Percentiles rank a stretch among this genome's conserved stretches.
Evolutionary conservation across 2,113 vertebrate genomes (phyloP).

Genomic region (Electrona antarctica): DNA sequence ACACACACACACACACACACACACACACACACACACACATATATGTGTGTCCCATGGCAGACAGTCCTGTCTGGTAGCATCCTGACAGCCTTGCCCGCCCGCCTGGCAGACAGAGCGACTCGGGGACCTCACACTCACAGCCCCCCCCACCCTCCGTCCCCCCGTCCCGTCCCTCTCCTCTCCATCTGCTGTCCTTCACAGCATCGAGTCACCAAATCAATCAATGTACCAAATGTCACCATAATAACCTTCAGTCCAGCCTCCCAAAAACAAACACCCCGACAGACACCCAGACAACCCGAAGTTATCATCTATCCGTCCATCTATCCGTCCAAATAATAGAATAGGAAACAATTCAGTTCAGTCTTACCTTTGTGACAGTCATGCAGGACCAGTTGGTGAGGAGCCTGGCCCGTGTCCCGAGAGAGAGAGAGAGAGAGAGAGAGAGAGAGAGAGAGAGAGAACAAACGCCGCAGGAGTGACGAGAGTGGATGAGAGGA

Average conservation of each 20-base stretch:
- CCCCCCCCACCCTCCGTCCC: not conserved
- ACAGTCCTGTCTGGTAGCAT: conserved; percentile 21
- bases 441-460: conserved; percentile 1
- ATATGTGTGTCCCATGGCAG: too few relatives aligned
- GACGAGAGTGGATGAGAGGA: conserved; percentile 67
- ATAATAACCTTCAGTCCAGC: conserved; percentile 14
- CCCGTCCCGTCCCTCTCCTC: not conserved
- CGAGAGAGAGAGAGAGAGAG: conserved; percentile 34
- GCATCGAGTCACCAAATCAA: not conserved
- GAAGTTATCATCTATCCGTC: too few relatives aligned
- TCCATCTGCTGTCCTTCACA: conserved; percentile 1
- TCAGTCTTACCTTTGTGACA: conserved; percentile 89
- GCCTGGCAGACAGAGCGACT: conserved; percentile 33
- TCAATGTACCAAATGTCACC: not conserved
- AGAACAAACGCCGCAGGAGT: conserved; percentile 68
- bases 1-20: too few relatives aligned
- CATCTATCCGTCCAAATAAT: too few relatives aligned
- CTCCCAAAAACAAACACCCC: not conserved
- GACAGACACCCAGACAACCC: not conserved
- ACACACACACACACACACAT: not conserved
- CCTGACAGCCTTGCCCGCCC: conserved; percentile 19
- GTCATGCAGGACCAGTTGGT: conserved; percentile 88
- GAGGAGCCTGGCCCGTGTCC: conserved; percentile 73
- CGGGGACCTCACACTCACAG: conserved; percentile 16
- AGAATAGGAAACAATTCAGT: not conserved